Conservation (phyloP, 2,888 invertebrate genomes). For the Nomada hirtipes region DNA sequence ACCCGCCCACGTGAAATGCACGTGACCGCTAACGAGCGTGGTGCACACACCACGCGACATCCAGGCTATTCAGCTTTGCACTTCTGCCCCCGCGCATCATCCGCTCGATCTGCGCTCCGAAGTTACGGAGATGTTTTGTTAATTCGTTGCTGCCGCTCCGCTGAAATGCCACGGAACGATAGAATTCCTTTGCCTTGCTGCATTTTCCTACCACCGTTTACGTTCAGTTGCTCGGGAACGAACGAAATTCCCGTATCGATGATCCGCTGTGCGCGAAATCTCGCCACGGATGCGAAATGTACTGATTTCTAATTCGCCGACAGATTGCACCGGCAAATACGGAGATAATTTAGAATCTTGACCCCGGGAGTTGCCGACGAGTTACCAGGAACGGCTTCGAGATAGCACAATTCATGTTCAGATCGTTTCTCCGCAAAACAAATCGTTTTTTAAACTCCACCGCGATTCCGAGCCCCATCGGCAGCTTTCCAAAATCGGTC, state of each 20-base stretch:
- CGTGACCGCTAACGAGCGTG: constrained; percentile 43
- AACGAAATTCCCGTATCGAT: neutral
- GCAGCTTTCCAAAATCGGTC: too few species aligned
- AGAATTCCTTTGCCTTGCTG: neutral
- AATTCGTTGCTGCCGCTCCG: constrained; percentile 3
- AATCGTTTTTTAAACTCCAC: too few species aligned
- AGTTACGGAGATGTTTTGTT: constrained; percentile 23
- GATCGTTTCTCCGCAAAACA: too few species aligned
- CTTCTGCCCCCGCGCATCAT: neutral
- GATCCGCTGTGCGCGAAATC: neutral
- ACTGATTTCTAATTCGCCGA: neutral
- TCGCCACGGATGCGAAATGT: neutral
- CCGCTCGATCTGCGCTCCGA: neutral
- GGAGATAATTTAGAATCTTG: neutral
- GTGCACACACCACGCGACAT: constrained; percentile 2
- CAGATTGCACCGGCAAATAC: neutral
- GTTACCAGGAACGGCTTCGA: too few species aligned
- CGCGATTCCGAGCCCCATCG: too few species aligned
- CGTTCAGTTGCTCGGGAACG: neutral
- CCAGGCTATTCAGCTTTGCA: constrained; percentile 8
- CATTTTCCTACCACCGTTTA: neutral
- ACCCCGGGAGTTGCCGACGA: too few species aligned
- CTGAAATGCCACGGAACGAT: neutral
- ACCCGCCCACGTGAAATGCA: constrained; percentile 20
- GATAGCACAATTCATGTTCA: too few species aligned